Conservation (phyloP, 1,140 invertebrate species). For the Daktulosphaira vitifoliae region DNA sequence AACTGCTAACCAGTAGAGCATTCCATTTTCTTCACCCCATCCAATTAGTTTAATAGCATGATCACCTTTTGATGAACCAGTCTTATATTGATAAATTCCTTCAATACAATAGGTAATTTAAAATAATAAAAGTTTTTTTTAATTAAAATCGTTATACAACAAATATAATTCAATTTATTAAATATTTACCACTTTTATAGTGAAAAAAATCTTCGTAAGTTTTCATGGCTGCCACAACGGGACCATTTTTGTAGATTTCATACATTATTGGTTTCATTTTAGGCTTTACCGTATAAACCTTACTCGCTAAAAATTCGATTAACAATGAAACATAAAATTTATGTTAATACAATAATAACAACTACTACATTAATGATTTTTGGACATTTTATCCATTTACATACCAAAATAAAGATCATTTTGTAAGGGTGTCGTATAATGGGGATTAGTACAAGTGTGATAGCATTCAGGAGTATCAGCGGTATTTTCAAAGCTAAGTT, state of each 20-base stretch:
- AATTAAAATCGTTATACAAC: too few species aligned
- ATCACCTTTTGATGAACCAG: constrained; percentile 64
- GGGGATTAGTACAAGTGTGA: not conserved
- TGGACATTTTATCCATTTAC: not conserved
- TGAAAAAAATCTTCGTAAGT: constrained; percentile 46
- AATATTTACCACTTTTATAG: constrained; percentile 46
- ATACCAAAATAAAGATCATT: constrained; percentile 9
- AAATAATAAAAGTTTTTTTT: constrained; percentile 71
- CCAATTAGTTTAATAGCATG: constrained; percentile 84
- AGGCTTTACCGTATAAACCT: constrained; percentile 14
- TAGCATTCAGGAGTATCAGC: not conserved
- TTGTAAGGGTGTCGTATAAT: not conserved
- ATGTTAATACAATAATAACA: constrained; percentile 46
- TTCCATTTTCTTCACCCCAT: constrained; percentile 48
- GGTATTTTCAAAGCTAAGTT: not conserved
- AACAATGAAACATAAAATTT: not conserved
- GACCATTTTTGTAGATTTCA: constrained; percentile 43
- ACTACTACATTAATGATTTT: not conserved
- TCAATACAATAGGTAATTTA: constrained; percentile 72
- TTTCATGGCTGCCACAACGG: constrained; percentile 48
- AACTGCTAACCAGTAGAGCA: constrained; percentile 78
- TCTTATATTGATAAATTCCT: constrained; percentile 74
- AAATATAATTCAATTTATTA: not conserved
- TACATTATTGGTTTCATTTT: constrained; percentile 14
- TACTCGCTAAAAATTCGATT: not conserved